Evolutionary conservation across 2,888 invertebrate species (phyloP).

Genomic region (Tuberolachnus salignus): DNA sequence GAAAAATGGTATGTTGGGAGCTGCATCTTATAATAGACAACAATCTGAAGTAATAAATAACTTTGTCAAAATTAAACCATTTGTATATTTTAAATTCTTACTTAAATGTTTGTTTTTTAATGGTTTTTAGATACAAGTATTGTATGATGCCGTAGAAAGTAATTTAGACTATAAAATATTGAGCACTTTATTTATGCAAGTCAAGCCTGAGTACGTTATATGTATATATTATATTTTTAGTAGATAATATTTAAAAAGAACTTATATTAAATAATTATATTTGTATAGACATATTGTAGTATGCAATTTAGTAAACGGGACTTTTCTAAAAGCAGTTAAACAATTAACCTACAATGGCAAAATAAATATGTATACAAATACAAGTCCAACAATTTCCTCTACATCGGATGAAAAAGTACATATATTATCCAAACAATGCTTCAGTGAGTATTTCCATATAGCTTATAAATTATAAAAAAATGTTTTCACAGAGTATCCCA

Average conservation of each 20-base stretch:
- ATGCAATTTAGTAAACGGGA: conserved; percentile 64
- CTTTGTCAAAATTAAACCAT: not conserved
- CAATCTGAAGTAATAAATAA: conserved; percentile 68
- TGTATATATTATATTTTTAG: not conserved
- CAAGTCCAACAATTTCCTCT: not conserved
- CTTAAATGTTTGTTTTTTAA: conserved; percentile 40
- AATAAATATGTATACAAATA: conserved; percentile 45
- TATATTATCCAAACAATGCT: conserved; percentile 68
- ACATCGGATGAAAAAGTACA: conserved; percentile 64
- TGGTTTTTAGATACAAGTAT: conserved; percentile 44
- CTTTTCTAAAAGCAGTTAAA: conserved; percentile 65
- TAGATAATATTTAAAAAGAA: not conserved
- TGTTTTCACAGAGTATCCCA: no score
- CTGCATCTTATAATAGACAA: conserved; percentile 73
- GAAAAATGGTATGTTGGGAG: conserved; percentile 73
- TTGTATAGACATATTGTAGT: conserved; percentile 59
- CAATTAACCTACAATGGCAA: conserved; percentile 62
- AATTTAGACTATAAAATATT: conserved; percentile 56
- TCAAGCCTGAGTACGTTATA: conserved; percentile 45
- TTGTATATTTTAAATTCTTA: conserved; percentile 7
- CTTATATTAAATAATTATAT: not conserved
- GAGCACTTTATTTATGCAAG: conserved; percentile 53
- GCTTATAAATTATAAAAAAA: not conserved
- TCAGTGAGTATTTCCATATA: conserved; percentile 64
- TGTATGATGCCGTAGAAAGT: conserved; percentile 53